phyloP scores from a whole-genome alignment of 2,113 vertebrate genomes.

The Theristicus caerulescens region DNA sequence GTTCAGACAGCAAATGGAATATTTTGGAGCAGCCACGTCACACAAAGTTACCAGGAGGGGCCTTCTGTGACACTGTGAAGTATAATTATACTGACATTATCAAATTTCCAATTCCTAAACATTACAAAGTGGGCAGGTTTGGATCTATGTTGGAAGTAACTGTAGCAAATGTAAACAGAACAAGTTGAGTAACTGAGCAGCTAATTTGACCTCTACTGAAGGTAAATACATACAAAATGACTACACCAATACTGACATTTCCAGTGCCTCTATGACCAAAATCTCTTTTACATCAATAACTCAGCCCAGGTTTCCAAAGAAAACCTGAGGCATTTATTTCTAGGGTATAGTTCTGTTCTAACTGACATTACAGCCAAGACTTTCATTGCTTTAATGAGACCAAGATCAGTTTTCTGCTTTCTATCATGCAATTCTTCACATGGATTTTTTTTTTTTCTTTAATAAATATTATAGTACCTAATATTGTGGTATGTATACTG shows the following conservation, averaged over 20 bases:
- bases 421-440: background rate
- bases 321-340: background rate
- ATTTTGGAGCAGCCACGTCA: background rate
- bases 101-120: background rate
- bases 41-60: background rate
- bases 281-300: background rate
- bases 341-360: background rate
- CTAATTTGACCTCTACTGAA: background rate
- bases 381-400: constrained; percentile 17
- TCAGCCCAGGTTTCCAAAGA: background rate
- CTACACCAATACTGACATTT: background rate
- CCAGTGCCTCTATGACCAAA: background rate
- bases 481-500: background rate
- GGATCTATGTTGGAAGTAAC: background rate
- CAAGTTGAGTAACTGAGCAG: background rate
- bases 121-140: background rate
- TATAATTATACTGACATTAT: background rate
- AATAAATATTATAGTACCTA: background rate
- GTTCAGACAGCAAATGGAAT: background rate
- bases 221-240: background rate
- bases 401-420: background rate
- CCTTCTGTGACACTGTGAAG: background rate
- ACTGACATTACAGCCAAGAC: background rate
- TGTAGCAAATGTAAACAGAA: background rate
- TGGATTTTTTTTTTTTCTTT: background rate